phyloP scores from a whole-genome alignment of 1,140 invertebrate species.

The Drosophila hydei region DNA sequence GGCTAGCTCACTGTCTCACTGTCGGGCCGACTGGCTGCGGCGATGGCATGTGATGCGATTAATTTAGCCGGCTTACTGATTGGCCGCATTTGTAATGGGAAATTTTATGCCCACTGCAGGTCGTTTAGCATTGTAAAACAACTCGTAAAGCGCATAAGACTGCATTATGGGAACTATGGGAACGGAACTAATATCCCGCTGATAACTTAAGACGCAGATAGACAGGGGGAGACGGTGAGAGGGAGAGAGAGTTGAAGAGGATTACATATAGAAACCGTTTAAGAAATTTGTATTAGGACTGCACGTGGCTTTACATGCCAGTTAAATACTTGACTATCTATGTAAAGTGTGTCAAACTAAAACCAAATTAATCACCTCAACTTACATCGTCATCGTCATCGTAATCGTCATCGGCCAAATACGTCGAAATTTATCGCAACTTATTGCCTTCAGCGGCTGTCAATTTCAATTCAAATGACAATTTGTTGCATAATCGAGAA shows the following conservation, averaged over 20 bases:
- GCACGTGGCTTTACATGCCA: constrained; percentile 37
- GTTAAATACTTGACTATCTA: not conserved
- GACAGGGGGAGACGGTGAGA: not conserved
- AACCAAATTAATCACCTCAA: constrained; percentile 72
- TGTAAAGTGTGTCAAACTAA: constrained; percentile 67
- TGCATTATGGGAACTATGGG: constrained; percentile 38
- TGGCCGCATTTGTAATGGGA: constrained; percentile 70
- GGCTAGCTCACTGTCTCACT: not conserved
- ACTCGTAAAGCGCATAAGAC: constrained; percentile 65
- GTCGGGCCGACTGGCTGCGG: not conserved
- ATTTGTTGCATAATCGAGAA: constrained; percentile 79
- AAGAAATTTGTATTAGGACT: constrained; percentile 47
- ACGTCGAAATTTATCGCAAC: constrained; percentile 35
- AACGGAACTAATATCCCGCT: constrained; percentile 70
- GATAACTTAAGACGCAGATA: constrained; percentile 29
- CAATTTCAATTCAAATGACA: constrained; percentile 78
- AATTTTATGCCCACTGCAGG: constrained; percentile 64
- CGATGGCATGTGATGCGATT: constrained; percentile 67
- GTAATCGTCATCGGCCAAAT: constrained; percentile 25
- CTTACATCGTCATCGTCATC: constrained; percentile 27
- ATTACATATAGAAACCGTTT: constrained; percentile 59
- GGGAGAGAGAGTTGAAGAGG: constrained; percentile 11
- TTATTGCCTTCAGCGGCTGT: constrained; percentile 56
- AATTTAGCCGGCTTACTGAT: constrained; percentile 76
- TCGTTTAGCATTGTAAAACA: constrained; percentile 78